Base-by-base conservation (phyloP, 2,797 vertebrate species). In the Erithacus rubecula region DNA sequence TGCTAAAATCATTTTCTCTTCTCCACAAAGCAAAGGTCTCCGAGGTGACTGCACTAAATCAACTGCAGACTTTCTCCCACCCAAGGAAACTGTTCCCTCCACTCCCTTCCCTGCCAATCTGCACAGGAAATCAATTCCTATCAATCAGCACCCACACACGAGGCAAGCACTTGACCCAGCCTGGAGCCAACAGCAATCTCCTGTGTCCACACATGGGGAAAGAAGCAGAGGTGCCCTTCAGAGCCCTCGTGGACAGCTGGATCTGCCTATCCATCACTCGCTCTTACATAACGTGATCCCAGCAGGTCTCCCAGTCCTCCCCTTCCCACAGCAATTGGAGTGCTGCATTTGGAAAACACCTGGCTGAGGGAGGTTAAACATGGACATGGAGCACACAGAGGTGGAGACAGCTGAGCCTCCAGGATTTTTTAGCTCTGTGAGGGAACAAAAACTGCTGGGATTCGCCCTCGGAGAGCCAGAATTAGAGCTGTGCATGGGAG, bases 141-240 rank as follows among this genome's bases (percentile, higher is more conserved):
- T 43, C 90, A 13, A 70, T 68, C 72, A 91, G 79, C 86, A 78
- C 51, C 83, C 58, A 43, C 53, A 29, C 83, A 67, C 8, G 8
- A 87, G 83, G 77, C 74, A 93, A 39, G 94, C 70, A 20, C 67
- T 87, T 83, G 87, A 90, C 51, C 75, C 59, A 69, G 74, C 70
- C 56, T 10, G 0, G 5, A 86, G 87, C 58, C 89, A 78, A 32
- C 39, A 39, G 51, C 34, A 11, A 26, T 19, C 79, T 76, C 49
- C 85, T n/a, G 41, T 0, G 19, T 17, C 47, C 3, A 12, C 58
- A 41, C 0, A 1, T 4, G 6, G 72, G n/a, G 17, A 27, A 12
- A 37, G 30, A 13, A 30, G 75, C 24, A 43, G 69, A 80, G 74
- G 55, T 90, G 92, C 67, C 95, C 95, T 96, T 94, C 77, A 84